Evolutionary conservation across 2,113 vertebrate genomes (phyloP), one percentile per base, ranked within the genome.

Genomic region (Corvus cornix): DNA sequence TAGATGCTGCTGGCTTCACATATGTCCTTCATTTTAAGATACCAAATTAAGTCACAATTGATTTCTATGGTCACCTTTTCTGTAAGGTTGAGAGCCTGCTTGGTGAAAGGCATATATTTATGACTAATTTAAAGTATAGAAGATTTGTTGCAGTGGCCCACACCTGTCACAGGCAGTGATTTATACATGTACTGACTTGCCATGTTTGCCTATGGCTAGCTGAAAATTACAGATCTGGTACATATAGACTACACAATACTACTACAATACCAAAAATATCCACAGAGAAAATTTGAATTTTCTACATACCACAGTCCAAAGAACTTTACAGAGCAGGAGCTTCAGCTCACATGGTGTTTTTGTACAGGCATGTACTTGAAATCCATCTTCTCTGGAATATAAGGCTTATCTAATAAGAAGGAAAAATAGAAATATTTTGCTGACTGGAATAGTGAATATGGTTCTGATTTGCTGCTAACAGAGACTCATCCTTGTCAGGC

Each of bases 21-120:
- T 74, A 13, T 84, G 80, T 93, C 92, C 97, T 96, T 96, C 62
- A 94, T 97, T 97, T 96, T 79, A 91, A 92, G 88, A 84, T 27
- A 84, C 63, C 44, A 96, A 74, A 96, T 97, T 94, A 91, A 96
- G 91, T 94, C 27, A 13, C 41, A 67, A 53, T 41, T 87, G 77
- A n/a, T 92, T 96, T 91, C 87, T 94, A 22, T 76, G 68, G 82
- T 72, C 78, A 73, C 58, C 46, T 72, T 86, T 87, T 88, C 33
- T 44, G 28, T 49, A 39, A 79, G 58, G 67, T 21, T 76, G 72
- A 83, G 49, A 92, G 37, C 24, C 48, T 95, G 53, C 43, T 93
- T 91, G 78, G 66, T 83, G 49, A 92, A 93, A 95, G 23, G 28
- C 51, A 59, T 55, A n/a, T 39, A 76, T 94, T 96, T 96, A 69